Conservation (phyloP, 2,113 vertebrate genomes). For the Cynoglossus semilaevis region DNA sequence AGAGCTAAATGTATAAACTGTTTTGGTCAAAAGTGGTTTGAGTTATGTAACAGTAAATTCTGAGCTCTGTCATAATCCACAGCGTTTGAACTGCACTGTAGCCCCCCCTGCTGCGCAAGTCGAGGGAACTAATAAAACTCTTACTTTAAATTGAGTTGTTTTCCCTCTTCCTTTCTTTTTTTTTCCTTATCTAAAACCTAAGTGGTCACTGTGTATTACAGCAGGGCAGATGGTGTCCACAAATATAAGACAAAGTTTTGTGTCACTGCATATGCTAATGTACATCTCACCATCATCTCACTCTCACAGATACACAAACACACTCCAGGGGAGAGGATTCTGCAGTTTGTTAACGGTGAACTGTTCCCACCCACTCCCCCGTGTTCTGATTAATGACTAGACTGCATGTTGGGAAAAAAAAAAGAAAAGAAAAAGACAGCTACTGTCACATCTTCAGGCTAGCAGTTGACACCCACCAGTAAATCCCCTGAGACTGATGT, state of each 20-base stretch:
- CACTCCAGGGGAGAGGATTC: constrained; percentile 49
- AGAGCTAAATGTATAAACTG: too few relatives aligned
- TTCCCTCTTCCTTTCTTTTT: too few relatives aligned
- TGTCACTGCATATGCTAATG: constrained; percentile 7
- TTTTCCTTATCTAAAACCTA: too few relatives aligned
- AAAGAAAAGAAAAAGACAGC: constrained; percentile 1
- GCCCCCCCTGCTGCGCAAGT: too few relatives aligned
- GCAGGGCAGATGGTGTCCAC: not conserved
- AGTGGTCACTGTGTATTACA: not conserved
- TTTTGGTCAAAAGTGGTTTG: too few relatives aligned
- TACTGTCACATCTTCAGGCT: constrained; percentile 41
- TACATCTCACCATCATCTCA: not conserved
- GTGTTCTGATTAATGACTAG: constrained; percentile 70
- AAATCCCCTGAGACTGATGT: constrained; percentile 48
- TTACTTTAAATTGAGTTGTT: too few relatives aligned
- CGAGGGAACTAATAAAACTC: too few relatives aligned
- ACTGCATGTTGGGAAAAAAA: constrained; percentile 51
- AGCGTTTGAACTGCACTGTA: too few relatives aligned
- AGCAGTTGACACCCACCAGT: constrained; percentile 52
- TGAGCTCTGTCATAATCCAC: too few relatives aligned
- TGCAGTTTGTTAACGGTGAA: constrained; percentile 67
- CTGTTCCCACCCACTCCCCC: constrained; percentile 69
- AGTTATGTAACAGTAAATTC: too few relatives aligned
- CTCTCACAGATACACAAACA: constrained; percentile 3
- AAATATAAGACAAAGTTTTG: too few relatives aligned